A percentile compares a stretch with the other conserved stretches of the same genome.
These are phyloP conservation scores for Petrocephalus microphthalmus DNA, from an alignment of 2,113 vertebrate species.

Conservation along the genomic window DNA sequence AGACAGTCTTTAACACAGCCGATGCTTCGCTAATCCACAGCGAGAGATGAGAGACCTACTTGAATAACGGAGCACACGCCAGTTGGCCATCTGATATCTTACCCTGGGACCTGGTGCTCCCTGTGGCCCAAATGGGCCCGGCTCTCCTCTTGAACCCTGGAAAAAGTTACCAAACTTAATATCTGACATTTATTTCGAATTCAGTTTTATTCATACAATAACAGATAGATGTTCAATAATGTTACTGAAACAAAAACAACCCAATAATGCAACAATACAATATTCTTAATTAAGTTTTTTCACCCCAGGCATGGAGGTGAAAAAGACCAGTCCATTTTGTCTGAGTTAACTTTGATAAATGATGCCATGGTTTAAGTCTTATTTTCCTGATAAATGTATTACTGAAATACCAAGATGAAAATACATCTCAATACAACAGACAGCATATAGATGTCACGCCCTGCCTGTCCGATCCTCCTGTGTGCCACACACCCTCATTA, in stretches of 20 bases:
- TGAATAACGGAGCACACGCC: not conserved
- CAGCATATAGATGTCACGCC: too few species aligned
- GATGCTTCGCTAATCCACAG: not conserved
- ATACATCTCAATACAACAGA: too few species aligned
- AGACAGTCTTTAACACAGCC: not conserved
- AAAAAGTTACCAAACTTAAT: slow-evolving; percentile 23
- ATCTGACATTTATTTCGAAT: not conserved
- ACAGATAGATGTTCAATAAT: not conserved
- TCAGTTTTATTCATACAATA: not conserved
- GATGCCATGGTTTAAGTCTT: not conserved
- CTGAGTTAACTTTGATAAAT: not conserved
- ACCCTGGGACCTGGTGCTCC: slow-evolving; percentile 81
- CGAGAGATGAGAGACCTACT: not conserved
- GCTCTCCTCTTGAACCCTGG: slow-evolving; percentile 76
- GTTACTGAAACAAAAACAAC: not conserved
- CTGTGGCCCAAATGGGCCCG: slow-evolving; percentile 71
- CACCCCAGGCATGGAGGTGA: not conserved
- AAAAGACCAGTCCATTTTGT: not conserved
- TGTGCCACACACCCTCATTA: too few species aligned
- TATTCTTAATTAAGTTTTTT: not conserved
- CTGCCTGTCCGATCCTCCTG: too few species aligned
- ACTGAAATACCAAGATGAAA: not conserved
- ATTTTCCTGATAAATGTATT: not conserved
- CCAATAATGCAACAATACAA: not conserved
- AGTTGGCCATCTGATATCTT: slow-evolving; percentile 43